These are phyloP conservation scores for Helleia helle DNA, from an alignment of 2,888 invertebrate species.

Conservation along the genomic window DNA sequence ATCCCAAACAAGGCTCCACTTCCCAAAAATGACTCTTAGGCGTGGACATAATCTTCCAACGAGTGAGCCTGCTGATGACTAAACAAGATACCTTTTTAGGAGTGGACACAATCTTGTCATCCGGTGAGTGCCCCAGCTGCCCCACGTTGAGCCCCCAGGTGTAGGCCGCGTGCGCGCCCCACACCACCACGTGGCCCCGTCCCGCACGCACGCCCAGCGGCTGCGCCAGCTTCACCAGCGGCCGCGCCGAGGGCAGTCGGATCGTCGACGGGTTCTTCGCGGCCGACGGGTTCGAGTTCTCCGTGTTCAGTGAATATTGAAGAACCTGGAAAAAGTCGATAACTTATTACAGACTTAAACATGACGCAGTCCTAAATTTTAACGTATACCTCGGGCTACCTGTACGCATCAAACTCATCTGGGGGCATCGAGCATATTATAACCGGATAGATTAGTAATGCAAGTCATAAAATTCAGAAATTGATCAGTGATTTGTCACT, in stretches of 20 bases:
- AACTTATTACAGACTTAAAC: no score
- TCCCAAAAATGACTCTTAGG: no score
- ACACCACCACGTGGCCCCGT: constrained; percentile 80
- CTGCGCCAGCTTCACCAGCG: constrained; percentile 43
- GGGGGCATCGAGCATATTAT: no score
- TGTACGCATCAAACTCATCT: no score
- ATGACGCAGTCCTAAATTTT: no score
- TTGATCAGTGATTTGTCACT: no score
- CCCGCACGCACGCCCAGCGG: constrained; percentile 77
- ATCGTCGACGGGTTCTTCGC: constrained; percentile 48
- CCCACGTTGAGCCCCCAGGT: constrained; percentile 90
- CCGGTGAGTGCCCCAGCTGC: constrained; percentile 81
- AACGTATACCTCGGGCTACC: no score
- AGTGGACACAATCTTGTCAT: constrained; percentile 49
- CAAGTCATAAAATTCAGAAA: no score
- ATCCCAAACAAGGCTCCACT: no score
- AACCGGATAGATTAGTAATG: no score
- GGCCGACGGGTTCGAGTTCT: constrained; percentile 43
- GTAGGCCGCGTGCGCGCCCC: constrained; percentile 76
- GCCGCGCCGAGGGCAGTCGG: constrained; percentile 41
- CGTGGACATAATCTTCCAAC: no score
- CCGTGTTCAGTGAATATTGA: constrained; percentile 50
- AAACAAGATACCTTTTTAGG: constrained; percentile 70
- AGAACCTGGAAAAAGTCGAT: constrained; percentile 35
- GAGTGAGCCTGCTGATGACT: no score